These are phyloP conservation scores for Entelurus aequoreus DNA, from an alignment of 2,113 vertebrate species.

Conservation along the genomic window DNA sequence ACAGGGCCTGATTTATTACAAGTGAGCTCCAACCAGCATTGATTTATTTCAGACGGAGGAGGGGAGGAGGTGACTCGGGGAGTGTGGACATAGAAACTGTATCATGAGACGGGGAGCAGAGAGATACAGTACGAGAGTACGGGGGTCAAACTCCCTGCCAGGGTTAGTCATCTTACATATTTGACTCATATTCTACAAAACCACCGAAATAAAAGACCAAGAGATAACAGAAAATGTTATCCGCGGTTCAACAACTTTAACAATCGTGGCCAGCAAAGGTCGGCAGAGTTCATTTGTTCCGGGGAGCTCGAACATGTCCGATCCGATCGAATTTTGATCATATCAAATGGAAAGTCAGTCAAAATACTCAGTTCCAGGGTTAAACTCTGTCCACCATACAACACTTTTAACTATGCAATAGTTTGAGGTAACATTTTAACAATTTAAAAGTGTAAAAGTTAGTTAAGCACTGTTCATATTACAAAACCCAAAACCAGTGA, in stretches of 20 bases:
- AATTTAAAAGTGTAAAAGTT: no score
- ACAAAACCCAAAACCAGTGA: no score
- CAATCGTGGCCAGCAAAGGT: neutral
- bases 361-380: no score
- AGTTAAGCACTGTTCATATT: no score
- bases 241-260: neutral
- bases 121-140: conserved; percentile 10
- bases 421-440: no score
- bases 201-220: neutral
- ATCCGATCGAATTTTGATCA: no score
- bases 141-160: conserved; percentile 22
- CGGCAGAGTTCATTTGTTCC: no score
- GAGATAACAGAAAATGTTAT: neutral
- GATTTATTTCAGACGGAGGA: conserved; percentile 95
- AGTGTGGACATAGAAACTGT: conserved; percentile 78
- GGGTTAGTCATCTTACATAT: conserved; percentile 28
- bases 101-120: conserved; percentile 69
- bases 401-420: no score
- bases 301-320: no score
- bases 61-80: conserved; percentile 54
- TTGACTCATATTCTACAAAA: conserved; percentile 2
- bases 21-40: conserved; percentile 91
- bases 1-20: conserved; percentile 98
- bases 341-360: no score
- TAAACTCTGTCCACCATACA: no score